These are phyloP conservation scores for Colistium nudipinnis DNA, from an alignment of 2,113 vertebrate genomes.

Conservation along the genomic window DNA sequence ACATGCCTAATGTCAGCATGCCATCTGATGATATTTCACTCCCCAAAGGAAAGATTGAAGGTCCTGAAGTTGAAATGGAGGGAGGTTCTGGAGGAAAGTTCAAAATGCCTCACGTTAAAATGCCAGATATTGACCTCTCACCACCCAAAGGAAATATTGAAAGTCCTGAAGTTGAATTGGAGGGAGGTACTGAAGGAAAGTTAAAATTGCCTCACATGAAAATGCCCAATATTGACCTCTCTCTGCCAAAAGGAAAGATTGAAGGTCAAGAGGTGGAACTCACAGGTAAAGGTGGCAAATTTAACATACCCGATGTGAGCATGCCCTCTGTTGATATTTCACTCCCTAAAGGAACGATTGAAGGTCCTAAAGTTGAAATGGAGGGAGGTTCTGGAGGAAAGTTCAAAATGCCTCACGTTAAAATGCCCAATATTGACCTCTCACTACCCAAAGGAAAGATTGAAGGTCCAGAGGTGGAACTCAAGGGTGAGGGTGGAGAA, in stretches of 20 bases:
- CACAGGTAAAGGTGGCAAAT: conserved; percentile 21
- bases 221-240: conserved; percentile 28
- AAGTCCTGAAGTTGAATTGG: not conserved
- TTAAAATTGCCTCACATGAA: not conserved
- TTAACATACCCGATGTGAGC: conserved; percentile 61
- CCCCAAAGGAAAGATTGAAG: conserved; percentile 50
- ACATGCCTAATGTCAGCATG: not conserved
- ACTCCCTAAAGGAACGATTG: conserved; percentile 54
- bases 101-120: conserved; percentile 63
- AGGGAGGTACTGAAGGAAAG: not conserved
- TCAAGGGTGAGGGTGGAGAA: conserved; percentile 16
- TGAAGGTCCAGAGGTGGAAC: not conserved
- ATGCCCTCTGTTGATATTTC: conserved; percentile 76
- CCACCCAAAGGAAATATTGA: conserved; percentile 54
- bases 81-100: conserved; percentile 35
- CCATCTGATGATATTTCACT: conserved; percentile 42
- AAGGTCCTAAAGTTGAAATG: conserved; percentile 26
- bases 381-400: conserved; percentile 24
- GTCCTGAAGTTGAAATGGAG: conserved; percentile 16
- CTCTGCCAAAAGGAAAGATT: conserved; percentile 55
- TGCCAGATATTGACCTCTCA: conserved; percentile 74
- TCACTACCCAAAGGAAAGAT: not conserved
- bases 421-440: not conserved
- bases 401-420: conserved; percentile 57
- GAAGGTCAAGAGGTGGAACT: conserved; percentile 32